Percentiles rank a stretch among this genome's conserved stretches.
Evolutionary conservation across 2,113 vertebrate species (phyloP).

Genomic region (Hyaena hyaena): DNA sequence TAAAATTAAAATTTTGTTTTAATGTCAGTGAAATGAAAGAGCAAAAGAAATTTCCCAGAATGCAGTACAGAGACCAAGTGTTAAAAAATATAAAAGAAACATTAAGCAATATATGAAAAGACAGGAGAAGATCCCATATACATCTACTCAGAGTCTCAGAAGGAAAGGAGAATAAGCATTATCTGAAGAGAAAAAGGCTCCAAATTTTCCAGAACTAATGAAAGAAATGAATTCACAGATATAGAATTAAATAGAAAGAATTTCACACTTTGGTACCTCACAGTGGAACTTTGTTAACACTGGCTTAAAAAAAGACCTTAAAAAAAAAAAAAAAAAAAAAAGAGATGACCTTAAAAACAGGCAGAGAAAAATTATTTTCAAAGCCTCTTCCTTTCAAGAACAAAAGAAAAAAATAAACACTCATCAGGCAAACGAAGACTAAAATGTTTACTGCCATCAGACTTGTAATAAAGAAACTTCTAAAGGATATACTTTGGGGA

Average conservation of each 20-base stretch:
- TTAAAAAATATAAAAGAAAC: slow-evolving; percentile 34
- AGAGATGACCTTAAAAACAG: slow-evolving; percentile 1
- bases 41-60: slow-evolving; percentile 27
- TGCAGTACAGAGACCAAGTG: slow-evolving; percentile 12
- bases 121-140: neutral
- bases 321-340: too few species aligned
- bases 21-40: slow-evolving; percentile 43
- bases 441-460: slow-evolving; percentile 6
- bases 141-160: neutral
- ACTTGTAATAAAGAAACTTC: slow-evolving; percentile 28
- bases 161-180: neutral
- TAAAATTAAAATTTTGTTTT: neutral
- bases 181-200: neutral
- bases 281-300: neutral
- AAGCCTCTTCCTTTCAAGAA: neutral
- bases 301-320: neutral
- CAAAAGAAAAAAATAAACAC: neutral
- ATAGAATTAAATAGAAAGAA: neutral
- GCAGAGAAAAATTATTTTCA: slow-evolving; percentile 5
- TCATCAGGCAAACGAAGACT: slow-evolving; percentile 8
- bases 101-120: slow-evolving; percentile 48
- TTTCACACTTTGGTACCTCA: neutral
- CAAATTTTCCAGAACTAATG: slow-evolving; percentile 31
- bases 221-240: slow-evolving; percentile 40
- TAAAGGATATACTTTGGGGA: neutral